Evolutionary conservation across 2,888 invertebrate genomes (phyloP), one percentile per base, ranked within the genome.

Genomic region (Anagyrus pseudococci): DNA sequence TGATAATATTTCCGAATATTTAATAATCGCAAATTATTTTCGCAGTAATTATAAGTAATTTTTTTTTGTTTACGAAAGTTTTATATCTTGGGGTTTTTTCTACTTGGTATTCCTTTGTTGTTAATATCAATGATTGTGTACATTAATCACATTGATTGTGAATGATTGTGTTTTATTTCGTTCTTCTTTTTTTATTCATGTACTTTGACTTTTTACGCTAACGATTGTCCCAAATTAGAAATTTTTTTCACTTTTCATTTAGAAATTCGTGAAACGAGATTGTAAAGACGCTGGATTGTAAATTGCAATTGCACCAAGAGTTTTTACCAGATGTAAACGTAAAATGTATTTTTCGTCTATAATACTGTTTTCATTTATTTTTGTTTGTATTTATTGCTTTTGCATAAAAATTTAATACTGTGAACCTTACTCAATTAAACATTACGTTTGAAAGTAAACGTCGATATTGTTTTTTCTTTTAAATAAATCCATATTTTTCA

Each of bases 101-200:
- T 13, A 17, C n/a, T 19, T 20, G 15, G 23, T 20, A 15, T 48
- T 47, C 23, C 19, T 50, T 52, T 26, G 40, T 13, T 48, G 22
- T 54, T 65, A 68, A 67, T 62, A 63, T 65, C 66, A 62, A 62
- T 67, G 62, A 70, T 68, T 68, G 62, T 64, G 62, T 66, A 68
- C 62, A 67, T 67, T 58, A 67, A 69, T 69, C 69, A 71, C 69
- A 69, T 66, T 69, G 44, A 69, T 67, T 64, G 44, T 62, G 60
- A 56, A 58, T 60, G 61, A 61, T 67, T 67, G 58, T 57, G 44
- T 57, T 57, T 44, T 47, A 47, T 49, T 47, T 43, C n/a, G 40
- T 41, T 40, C n/a, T 40, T 22, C 26, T 41, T 41, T 57, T 47
- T 44, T 13, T 46, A 41, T 47, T 20, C 41, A 37, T 25, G 29